Conservation (phyloP, 2,888 invertebrate genomes). For the Callyntrura guangdongensis region DNA sequence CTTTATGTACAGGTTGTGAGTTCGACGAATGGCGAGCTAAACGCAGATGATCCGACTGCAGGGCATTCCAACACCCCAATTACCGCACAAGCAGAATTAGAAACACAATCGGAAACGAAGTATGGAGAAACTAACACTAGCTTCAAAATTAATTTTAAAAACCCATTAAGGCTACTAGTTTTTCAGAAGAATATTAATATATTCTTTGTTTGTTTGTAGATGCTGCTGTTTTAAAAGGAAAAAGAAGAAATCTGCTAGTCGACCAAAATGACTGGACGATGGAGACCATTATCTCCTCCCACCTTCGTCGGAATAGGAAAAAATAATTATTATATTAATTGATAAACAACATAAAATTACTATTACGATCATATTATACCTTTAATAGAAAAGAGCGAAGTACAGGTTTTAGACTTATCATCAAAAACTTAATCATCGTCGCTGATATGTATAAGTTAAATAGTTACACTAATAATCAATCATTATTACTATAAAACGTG, state of each 20-base stretch:
- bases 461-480: constrained; percentile 57
- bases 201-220: constrained; percentile 89
- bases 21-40: constrained; percentile 98
- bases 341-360: constrained; percentile 55
- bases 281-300: constrained; percentile 85
- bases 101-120: constrained; percentile 99
- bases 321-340: constrained; percentile 62
- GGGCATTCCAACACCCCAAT: constrained; percentile 99
- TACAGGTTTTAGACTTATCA: constrained; percentile 63
- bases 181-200: constrained; percentile 32
- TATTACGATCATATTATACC: constrained; percentile 59
- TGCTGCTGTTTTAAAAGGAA: constrained; percentile 99
- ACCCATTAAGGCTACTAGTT: neutral
- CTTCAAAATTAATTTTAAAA: neutral
- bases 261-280: constrained; percentile 94
- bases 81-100: constrained; percentile 96
- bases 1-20: constrained; percentile 93
- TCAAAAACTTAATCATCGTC: constrained; percentile 53
- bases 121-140: constrained; percentile 88
- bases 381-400: constrained; percentile 35
- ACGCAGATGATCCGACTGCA: constrained; percentile 97
- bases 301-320: constrained; percentile 81
- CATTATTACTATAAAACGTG: constrained; percentile 1
- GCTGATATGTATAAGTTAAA: constrained; percentile 50
- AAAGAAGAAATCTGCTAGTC: constrained; percentile 99